Base-by-base conservation (phyloP, 2,113 vertebrate species). In the Heterotis niloticus region DNA sequence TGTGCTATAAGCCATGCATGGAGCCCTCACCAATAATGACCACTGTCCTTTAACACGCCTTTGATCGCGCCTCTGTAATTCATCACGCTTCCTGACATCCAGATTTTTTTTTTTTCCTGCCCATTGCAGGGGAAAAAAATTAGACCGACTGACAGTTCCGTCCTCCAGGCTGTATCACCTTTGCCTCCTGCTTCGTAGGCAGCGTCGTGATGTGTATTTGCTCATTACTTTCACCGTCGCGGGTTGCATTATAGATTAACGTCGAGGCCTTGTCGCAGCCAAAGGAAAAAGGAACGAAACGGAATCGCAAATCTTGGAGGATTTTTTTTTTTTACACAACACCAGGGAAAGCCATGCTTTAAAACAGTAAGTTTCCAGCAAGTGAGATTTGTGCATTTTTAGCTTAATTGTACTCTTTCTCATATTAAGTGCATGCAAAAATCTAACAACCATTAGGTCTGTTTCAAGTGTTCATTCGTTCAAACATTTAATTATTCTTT, bases 231-330 rank as follows among this genome's bases (percentile, higher is more conserved):
- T 62, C 68, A 70, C 23, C 52, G 56, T 13, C 26, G 5, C 78
- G 64, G n/a, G 64, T 72, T 54, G 34, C 26, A 79, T 73, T 62
- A 73, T 71, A 73, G 44, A 64, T 72, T 56, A 29, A 64, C 24
- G 44, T 26, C 70, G 64, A 76, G 57, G 34, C 34, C 34, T 44
- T 44, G 34, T 44, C 34, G 7, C 3, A 44, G 34, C 34, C 34
- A n/a, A 28, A 29, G 62, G 20, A 76, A n/a, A n/a, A 75, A 29
- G n/a, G 0, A n/a, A 57, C 14, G 20, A 29, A 75, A 29, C 54
- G 0, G 26, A 60, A 28, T 23, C 59, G 74, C 28, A 29, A 60
- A 60, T 14, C 24, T 14, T n/a, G 51, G 62, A 20, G 60, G 56
- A 64, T 17, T 26, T 44, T 29, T 18, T n/a, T 18, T 29, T 20